A percentile compares a stretch with the other conserved stretches of the same genome.
Conservation (phyloP, 2,797 vertebrate species). For the Fundulus diaphanus region DNA sequence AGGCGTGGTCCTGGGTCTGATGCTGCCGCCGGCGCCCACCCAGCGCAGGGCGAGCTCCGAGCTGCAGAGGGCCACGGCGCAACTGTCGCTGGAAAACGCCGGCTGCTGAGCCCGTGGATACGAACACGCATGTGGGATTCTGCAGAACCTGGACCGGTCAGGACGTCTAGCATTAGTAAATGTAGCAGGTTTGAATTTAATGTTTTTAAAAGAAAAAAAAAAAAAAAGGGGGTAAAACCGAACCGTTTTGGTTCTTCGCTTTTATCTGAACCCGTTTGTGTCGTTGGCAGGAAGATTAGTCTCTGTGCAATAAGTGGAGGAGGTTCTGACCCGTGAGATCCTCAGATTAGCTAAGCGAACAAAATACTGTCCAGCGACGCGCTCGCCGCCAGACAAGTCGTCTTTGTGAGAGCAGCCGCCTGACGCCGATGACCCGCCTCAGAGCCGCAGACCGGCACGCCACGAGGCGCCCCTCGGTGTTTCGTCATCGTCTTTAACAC, state of each 20-base stretch:
- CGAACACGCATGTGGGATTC: neutral
- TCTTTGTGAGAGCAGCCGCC: neutral
- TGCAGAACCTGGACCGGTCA: neutral
- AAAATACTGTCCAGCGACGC: neutral
- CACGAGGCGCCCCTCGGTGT: no score
- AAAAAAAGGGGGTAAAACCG: neutral
- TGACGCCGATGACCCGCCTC: no score
- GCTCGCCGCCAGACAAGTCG: neutral
- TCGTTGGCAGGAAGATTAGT: conserved; percentile 13
- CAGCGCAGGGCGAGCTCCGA: conserved; percentile 87
- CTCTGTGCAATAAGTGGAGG: conserved; percentile 29
- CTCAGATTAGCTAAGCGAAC: conserved; percentile 24
- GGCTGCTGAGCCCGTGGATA: conserved; percentile 85
- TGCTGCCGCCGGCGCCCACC: conserved; percentile 69
- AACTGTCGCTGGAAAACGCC: conserved; percentile 90
- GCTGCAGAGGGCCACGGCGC: conserved; percentile 90
- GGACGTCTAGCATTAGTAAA: conserved; percentile 16
- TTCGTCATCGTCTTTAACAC: conserved; percentile 39
- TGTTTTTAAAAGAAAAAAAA: no score
- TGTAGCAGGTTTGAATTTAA: conserved; percentile 11
- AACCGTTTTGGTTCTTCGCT: neutral
- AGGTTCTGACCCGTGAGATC: conserved; percentile 6
- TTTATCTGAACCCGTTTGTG: neutral
- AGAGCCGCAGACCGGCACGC: no score
- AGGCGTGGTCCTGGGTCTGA: conserved; percentile 60